Evolutionary conservation across 30 jellyfish, hydroid and myxozoan species (phyloP).

Genomic region (Rhopilema esculentum): DNA sequence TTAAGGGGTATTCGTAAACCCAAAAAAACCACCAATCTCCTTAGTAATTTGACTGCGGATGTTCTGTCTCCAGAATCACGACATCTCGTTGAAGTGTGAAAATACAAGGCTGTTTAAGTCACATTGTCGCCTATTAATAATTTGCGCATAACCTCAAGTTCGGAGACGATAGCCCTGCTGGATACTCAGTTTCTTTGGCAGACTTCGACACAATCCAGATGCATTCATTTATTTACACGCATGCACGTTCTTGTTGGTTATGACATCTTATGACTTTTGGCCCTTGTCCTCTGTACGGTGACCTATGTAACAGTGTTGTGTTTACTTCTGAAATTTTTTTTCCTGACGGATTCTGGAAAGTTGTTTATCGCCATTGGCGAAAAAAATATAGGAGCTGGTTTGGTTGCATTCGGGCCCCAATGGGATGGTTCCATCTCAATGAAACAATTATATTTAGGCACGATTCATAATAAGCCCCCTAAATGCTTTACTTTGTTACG

Average conservation of each 20-base stretch:
- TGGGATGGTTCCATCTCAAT: too few species aligned
- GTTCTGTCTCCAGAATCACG: constrained; percentile 73
- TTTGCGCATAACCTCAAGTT: constrained; percentile 15
- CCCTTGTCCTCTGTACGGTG: constrained; percentile 5
- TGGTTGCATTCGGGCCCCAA: too few species aligned
- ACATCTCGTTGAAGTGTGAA: constrained; percentile 75
- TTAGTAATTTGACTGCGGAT: constrained; percentile 50
- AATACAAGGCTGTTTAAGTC: constrained; percentile 76
- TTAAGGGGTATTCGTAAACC: constrained; percentile 48
- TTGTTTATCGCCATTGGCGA: too few species aligned
- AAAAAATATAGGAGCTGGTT: too few species aligned
- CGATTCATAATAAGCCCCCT: too few species aligned
- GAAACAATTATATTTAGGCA: too few species aligned
- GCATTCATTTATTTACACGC: neutral
- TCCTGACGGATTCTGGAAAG: too few species aligned
- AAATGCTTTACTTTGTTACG: too few species aligned
- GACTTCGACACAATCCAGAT: constrained; percentile 42
- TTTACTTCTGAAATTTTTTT: too few species aligned
- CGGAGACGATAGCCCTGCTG: constrained; percentile 73
- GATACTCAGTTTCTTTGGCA: constrained; percentile 57
- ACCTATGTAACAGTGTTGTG: neutral
- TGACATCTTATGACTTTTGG: constrained; percentile 15
- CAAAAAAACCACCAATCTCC: constrained; percentile 74
- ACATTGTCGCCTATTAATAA: constrained; percentile 61
- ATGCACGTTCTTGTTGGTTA: neutral